A percentile compares a stretch with the other conserved stretches of the same genome.
phyloP scores from a whole-genome alignment of 2,113 vertebrate genomes.

The Nycticryphes semicollaris region DNA sequence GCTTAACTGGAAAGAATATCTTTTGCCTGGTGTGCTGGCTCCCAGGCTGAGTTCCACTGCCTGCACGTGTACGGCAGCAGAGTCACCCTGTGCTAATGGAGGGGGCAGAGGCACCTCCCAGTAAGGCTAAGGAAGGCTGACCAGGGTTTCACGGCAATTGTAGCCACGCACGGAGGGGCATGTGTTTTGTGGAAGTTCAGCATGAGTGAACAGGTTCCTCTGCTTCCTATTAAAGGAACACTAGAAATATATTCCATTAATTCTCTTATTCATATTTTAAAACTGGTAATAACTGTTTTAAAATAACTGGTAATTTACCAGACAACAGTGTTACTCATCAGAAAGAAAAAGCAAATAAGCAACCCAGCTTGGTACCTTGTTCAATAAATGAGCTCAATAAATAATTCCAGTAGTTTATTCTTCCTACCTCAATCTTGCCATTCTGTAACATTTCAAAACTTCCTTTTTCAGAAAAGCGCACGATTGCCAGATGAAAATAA shows the following conservation, averaged over 20 bases:
- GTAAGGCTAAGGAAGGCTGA: not conserved
- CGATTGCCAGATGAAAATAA: not conserved
- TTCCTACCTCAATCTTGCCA: not conserved
- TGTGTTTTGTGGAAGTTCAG: not conserved
- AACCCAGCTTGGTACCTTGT: not conserved
- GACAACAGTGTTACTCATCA: not conserved
- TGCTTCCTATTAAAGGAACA: not conserved
- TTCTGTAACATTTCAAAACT: not conserved
- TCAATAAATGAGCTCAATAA: not conserved
- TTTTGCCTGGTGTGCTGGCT: not conserved
- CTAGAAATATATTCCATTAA: not conserved
- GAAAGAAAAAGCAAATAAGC: not conserved
- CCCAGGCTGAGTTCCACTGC: not conserved
- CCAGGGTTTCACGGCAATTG: not conserved
- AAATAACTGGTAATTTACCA: not conserved
- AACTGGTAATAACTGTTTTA: not conserved
- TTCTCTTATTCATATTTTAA: not conserved
- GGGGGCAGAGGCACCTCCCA: not conserved
- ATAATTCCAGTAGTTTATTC: not conserved
- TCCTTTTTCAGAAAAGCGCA: not conserved
- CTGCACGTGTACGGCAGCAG: rapidly evolving
- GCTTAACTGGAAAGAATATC: not conserved
- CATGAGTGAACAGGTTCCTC: not conserved
- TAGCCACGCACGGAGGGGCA: not conserved
- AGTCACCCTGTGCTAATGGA: not conserved